Base-by-base conservation (phyloP, 2,113 vertebrate genomes). In the Microcebus ravelobensis region DNA sequence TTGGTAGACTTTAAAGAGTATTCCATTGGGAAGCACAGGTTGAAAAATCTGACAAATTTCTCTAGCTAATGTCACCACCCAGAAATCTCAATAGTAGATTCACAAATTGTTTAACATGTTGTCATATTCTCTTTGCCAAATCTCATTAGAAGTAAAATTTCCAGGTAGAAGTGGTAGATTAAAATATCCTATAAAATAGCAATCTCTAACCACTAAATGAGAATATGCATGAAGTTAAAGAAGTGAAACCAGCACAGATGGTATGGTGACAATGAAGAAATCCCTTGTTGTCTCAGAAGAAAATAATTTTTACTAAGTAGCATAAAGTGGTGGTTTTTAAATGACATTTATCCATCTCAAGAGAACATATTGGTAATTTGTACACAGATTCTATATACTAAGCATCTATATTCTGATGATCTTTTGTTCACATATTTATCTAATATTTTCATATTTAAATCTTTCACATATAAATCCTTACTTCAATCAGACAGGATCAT, bases 341-440 rank as follows among this genome's bases (percentile, higher is more conserved):
- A 13, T 88, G 34, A 52, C 52, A 95, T 92, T 63, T 74, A 88
- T 84, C 36, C 9, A 68, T 88, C 77, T 85, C 45, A 6, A 9
- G 79, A 96, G 59, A 57, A 36, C 15, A 45, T 71, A 4, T 31
- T 87, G 13, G 12, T 82, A 81, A 85, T 85, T 86, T 86, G 23
- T 76, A 9, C 21, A 27, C 2, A 70, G 5, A 76, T 82, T 77
- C 23, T 31, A 45, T 45, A 77, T 5, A 73, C 25, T 80, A 85
- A 81, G 27, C 31, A 95, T 81, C 29, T 83, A 1, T 34, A 18
- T 79, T 63, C 11, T 86, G 31, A 65, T 52, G 1, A 79, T 8
- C 13, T 96, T 95, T 95, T 82, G 13, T 63, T 74, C 67, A 83
- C 12, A 87, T 50, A n/a, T 68, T 70, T 42, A 63, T n/a, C 29